Evolutionary conservation across 2,888 invertebrate genomes (phyloP).

Genomic region (Ceratothoa steindachneri): DNA sequence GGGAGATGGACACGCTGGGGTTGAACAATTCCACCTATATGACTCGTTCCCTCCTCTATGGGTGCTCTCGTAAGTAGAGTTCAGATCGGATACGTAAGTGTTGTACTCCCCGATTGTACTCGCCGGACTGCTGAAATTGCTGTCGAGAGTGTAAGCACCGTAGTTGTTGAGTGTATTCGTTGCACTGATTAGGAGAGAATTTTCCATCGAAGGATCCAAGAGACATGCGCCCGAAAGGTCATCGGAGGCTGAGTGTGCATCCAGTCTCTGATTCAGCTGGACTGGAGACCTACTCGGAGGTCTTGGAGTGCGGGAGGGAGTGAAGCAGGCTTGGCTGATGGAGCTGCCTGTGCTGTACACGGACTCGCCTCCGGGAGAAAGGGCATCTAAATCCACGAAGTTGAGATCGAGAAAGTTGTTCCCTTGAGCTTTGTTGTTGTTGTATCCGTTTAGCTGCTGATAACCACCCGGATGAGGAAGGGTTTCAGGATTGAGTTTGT

Average conservation of each 20-base stretch:
- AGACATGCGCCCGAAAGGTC: background rate
- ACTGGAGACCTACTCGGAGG: constrained; percentile 4
- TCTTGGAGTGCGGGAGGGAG: constrained; percentile 13
- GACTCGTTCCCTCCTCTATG: background rate
- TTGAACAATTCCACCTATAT: constrained; percentile 1
- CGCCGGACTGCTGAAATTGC: background rate
- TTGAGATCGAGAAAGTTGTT: constrained; percentile 1
- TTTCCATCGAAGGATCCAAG: constrained; percentile 5
- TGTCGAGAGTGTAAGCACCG: background rate
- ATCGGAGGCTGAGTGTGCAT: constrained; percentile 4
- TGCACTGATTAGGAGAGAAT: constrained; percentile 1
- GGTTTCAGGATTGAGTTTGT: too few species aligned
- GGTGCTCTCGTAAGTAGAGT: background rate
- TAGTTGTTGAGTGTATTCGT: background rate
- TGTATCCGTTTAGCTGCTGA: background rate
- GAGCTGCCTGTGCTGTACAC: constrained; percentile 6
- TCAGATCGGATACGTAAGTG: background rate
- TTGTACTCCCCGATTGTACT: background rate
- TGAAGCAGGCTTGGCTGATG: constrained; percentile 1
- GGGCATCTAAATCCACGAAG: constrained; percentile 1
- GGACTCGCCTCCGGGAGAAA: constrained; percentile 11
- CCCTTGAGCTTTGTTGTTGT: background rate
- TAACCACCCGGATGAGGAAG: background rate
- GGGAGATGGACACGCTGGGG: background rate
- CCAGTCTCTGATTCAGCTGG: background rate